These are phyloP conservation scores for Lichenostomus cassidix DNA, from an alignment of 2,113 vertebrate species.

Conservation along the genomic window DNA sequence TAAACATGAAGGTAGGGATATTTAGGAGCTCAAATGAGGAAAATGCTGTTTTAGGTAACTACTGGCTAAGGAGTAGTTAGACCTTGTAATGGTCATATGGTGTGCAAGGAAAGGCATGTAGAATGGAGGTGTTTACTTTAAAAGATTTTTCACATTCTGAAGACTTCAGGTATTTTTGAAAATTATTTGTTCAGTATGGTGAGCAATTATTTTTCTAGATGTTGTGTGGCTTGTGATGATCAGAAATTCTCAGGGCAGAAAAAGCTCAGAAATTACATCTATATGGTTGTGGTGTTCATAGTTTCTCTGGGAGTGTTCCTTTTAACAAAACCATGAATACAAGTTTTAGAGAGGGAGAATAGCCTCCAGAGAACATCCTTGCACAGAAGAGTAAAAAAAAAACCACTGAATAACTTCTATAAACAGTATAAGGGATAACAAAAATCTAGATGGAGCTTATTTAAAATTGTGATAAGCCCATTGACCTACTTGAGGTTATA, in stretches of 20 bases:
- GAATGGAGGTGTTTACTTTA: neutral
- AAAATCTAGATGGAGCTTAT: neutral
- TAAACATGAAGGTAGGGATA: neutral
- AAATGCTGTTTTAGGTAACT: constrained; percentile 29
- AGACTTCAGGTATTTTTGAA: neutral
- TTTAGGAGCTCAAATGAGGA: neutral
- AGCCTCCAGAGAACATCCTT: neutral
- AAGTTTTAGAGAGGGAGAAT: neutral
- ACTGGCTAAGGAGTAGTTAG: constrained; percentile 6
- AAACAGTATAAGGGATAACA: neutral
- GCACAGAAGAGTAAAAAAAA: neutral
- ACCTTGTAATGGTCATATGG: neutral
- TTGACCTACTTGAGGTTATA: neutral
- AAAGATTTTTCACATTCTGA: neutral
- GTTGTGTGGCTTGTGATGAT: neutral
- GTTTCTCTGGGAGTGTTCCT: neutral
- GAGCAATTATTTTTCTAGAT: neutral
- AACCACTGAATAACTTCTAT: neutral
- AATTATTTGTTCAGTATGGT: neutral
- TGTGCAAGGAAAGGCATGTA: neutral
- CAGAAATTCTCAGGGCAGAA: neutral
- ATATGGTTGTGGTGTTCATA: neutral
- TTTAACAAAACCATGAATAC: neutral
- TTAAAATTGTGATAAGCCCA: neutral
- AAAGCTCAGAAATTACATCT: neutral